Percentiles rank a stretch among this genome's conserved stretches.
These are phyloP conservation scores for Kryptolebias ocellatus DNA, from an alignment of 2,797 vertebrate species.

Conservation along the genomic window DNA sequence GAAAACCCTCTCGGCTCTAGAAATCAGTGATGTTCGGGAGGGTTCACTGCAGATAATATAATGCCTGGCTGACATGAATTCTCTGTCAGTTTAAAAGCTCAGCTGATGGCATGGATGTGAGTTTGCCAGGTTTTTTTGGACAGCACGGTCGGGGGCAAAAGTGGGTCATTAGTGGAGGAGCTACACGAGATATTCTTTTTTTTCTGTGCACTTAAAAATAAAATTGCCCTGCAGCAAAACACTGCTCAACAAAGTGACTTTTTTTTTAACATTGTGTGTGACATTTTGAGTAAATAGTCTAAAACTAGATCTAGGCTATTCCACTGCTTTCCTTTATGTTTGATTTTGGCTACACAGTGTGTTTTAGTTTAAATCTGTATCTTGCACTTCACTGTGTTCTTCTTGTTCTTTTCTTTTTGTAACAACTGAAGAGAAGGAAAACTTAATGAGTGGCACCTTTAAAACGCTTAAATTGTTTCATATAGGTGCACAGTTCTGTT, in stretches of 20 bases:
- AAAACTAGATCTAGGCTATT: conserved; percentile 9
- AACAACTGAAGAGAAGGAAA: too few species aligned
- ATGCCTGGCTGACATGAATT: conserved; percentile 17
- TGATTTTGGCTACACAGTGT: not conserved
- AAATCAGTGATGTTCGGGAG: not conserved
- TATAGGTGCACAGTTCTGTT: too few species aligned
- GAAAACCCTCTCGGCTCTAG: not conserved
- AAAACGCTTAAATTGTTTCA: too few species aligned
- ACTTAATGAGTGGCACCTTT: too few species aligned
- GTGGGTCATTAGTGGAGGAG: conserved; percentile 47
- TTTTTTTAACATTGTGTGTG: not conserved
- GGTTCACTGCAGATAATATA: conserved; percentile 2
- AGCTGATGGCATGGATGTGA: conserved; percentile 26
- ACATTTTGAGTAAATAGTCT: conserved; percentile 20
- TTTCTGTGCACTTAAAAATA: conserved; percentile 26
- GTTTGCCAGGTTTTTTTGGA: conserved; percentile 41
- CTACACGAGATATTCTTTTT: conserved; percentile 7
- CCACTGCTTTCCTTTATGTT: not conserved
- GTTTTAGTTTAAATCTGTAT: conserved; percentile 4
- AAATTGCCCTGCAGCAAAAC: conserved; percentile 33
- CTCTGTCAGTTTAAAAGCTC: conserved; percentile 32
- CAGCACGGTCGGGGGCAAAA: conserved; percentile 50
- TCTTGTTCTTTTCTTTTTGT: too few species aligned
- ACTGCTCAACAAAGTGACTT: conserved; percentile 13
- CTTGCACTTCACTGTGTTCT: conserved; percentile 14